Base-by-base conservation (phyloP, 1,140 invertebrate genomes). In the Cydia amplana region DNA sequence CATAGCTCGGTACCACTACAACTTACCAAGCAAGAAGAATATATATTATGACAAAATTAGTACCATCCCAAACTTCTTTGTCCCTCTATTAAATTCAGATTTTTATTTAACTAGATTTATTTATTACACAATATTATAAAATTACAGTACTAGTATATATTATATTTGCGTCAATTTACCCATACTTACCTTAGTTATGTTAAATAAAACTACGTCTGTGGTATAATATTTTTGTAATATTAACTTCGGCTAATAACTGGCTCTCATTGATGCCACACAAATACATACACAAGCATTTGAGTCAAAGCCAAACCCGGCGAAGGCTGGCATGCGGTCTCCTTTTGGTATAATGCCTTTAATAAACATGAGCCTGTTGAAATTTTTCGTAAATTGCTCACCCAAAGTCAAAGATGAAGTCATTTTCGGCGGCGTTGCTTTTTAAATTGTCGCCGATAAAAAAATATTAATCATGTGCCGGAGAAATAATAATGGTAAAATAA, bases 321-420 rank as follows among this genome's bases (percentile, higher is more conserved):
- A 80, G 77, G 75, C 65, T 65, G 55, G 46, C 72, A 10, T 77
- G 75, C 65, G 74, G 72, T 65, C 73, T 72, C 75, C 55, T 75
- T 80, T 77, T 73, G 43, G 67, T 73, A 63, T 73, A 73, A 75
- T 63, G 72, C 40, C 72, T 80, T 85, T 82, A 83, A 85, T 85
- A 83, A 78, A 82, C 79, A 80, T 80, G 77, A 79, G 74, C 73
- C 74, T 74, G 72, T 75, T 75, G 65, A 76, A 81, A 74, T 78
- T 74, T 78, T 78, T 79, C 74, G 76, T 74, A 82, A 85, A 83
- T 79, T 77, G 77, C 51, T 72, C 60, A 43, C 28, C 67, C 76
- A 72, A 72, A 76, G 77, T 73, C 79, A 83, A 81, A 75, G 77
- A 84, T 84, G 79, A 83, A 85, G 83, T 79, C 80, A 85, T 86